Base-by-base conservation (phyloP, 2,888 invertebrate species). In the Chymomyza procnemis region DNA sequence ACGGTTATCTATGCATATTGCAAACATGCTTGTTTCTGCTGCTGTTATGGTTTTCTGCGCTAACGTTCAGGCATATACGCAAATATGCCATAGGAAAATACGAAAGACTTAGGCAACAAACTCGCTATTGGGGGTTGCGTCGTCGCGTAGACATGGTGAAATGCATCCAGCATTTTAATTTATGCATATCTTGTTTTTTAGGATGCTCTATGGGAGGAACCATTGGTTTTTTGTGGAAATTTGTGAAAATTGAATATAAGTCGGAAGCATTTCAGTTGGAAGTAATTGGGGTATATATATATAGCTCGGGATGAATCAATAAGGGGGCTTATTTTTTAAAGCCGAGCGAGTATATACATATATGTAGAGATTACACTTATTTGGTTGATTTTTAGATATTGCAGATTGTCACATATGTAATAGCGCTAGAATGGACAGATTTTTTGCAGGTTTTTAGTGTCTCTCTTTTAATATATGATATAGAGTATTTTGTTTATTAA, bases 31-130 rank as follows among this genome's bases (percentile, higher is more conserved):
- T 78, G 84, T 78, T 21, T 54, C 71, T 84, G 19, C 75, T 73
- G 67, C 76, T 83, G 76, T 76, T 81, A 83, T 80, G 84, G 66
- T 70, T 80, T 70, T 77, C 66, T 61, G 18, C 22, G 12, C 19
- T 54, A 22, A 21, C 14, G 70, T 62, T 56, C 19, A 47, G 56
- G 5, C 9, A 46, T n/a, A 67, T 71, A 12, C 34, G 34, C 34
- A 9, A 41, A 26, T 2, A 26, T 26, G 26, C 6, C 34, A 41
- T 26, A 26, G 0, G 26, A 26, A 26, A 26, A 41, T 14, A 41
- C 50, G 34, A 64, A 64, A 57, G 64, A 64, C 63, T 57, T 63
- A 63, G 30, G 63, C 55, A 19, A 56, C 63, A 26, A 63, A 63
- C 63, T 56, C 48, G 48, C 21, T 19, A 34, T 30, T n/a, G 34